Percentiles rank a stretch among this genome's conserved stretches.
Conservation (phyloP, 2,888 invertebrate genomes). For the Drosophila yooni region DNA sequence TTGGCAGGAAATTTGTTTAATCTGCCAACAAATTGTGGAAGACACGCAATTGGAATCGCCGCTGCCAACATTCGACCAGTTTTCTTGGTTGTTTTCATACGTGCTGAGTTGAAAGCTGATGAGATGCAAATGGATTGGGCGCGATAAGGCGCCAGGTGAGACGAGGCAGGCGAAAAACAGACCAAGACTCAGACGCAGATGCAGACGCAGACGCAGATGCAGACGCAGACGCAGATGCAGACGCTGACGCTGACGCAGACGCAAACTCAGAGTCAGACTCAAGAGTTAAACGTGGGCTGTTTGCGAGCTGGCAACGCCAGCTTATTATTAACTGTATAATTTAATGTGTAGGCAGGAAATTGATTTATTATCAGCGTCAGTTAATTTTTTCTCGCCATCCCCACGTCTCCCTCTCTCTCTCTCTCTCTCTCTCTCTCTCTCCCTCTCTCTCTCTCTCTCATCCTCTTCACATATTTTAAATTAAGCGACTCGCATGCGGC, state of each 20-base stretch:
- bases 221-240: neutral
- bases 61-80: slow-evolving; percentile 47
- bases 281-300: slow-evolving; percentile 69
- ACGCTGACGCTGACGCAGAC: neutral
- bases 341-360: slow-evolving; percentile 80
- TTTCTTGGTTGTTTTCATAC: slow-evolving; percentile 12
- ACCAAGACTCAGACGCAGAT: slow-evolving; percentile 3
- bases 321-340: slow-evolving; percentile 79
- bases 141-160: slow-evolving; percentile 65
- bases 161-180: slow-evolving; percentile 25
- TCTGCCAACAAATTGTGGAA: slow-evolving; percentile 77
- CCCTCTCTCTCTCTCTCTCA: neutral
- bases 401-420: neutral
- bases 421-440: neutral
- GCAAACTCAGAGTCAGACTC: slow-evolving; percentile 23
- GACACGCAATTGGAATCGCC: slow-evolving; percentile 73
- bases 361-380: slow-evolving; percentile 79
- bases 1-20: slow-evolving; percentile 82
- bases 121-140: slow-evolving; percentile 80
- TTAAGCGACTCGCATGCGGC: slow-evolving; percentile 66
- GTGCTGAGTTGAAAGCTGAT: slow-evolving; percentile 68
- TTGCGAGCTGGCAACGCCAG: slow-evolving; percentile 64
- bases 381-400: slow-evolving; percentile 60
- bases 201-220: neutral
- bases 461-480: slow-evolving; percentile 51